A percentile compares a stretch with the other conserved stretches of the same genome.
Conservation (phyloP, 2,888 invertebrate genomes). For the Dynastes hyllus region DNA sequence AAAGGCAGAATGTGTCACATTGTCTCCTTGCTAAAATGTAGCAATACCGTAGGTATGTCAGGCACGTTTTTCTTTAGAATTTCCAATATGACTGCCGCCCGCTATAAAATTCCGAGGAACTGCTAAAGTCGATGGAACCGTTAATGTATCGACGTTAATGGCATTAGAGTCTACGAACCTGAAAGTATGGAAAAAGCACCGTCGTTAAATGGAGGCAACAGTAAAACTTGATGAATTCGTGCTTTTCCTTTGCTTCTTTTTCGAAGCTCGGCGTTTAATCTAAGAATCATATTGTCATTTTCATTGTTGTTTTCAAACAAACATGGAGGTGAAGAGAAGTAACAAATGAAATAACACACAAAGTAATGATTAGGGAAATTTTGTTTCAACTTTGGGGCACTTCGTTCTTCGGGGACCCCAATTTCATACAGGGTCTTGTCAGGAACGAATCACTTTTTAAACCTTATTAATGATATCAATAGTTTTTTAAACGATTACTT, state of each 20-base stretch:
- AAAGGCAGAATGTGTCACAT: conserved; percentile 35
- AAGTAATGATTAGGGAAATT: too few species aligned
- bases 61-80: conserved; percentile 47
- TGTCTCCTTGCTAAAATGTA: conserved; percentile 39
- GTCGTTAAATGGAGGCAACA: conserved; percentile 36
- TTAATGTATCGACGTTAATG: conserved; percentile 46
- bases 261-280: conserved; percentile 34
- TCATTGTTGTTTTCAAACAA: conserved; percentile 22
- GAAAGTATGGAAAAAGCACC: conserved; percentile 24
- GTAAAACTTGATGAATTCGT: conserved; percentile 34
- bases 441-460: too few species aligned
- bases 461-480: too few species aligned
- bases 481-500: too few species aligned
- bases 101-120: conserved; percentile 48
- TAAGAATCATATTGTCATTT: conserved; percentile 42
- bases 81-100: conserved; percentile 46
- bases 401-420: too few species aligned
- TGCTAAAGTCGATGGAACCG: conserved; percentile 39
- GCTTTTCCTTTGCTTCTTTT: conserved; percentile 15
- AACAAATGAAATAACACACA: too few species aligned
- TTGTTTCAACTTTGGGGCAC: too few species aligned
- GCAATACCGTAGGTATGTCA: conserved; percentile 42
- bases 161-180: conserved; percentile 8
- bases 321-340: neutral
- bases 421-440: too few species aligned